phyloP scores from a whole-genome alignment of 2,113 vertebrate genomes.

The Crocuta crocuta region DNA sequence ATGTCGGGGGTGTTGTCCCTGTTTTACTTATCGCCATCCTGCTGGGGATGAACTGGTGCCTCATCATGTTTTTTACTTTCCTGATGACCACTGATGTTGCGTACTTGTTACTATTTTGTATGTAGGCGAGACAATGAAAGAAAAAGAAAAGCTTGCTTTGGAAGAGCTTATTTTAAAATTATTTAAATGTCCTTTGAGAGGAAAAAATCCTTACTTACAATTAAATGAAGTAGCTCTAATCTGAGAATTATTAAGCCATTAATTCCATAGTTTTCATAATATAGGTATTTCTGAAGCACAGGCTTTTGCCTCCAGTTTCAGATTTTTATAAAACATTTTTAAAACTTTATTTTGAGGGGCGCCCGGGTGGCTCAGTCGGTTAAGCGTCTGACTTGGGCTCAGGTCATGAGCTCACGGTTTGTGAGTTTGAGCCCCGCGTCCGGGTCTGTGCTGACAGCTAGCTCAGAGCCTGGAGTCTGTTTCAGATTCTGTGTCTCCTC shows the following conservation, averaged over 20 bases:
- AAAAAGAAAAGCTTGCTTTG: background rate
- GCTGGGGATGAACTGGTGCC: background rate
- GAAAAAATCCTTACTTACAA: background rate
- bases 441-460: too few species aligned
- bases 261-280: background rate
- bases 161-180: background rate
- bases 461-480: too few species aligned
- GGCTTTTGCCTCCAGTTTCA: background rate
- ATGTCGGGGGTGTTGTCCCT: background rate
- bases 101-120: background rate
- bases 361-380: too few species aligned
- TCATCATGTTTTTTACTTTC: background rate
- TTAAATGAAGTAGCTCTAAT: background rate
- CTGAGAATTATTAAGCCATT: slow-evolving; percentile 14
- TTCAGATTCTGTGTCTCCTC: too few species aligned
- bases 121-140: background rate
- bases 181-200: background rate
- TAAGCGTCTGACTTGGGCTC: too few species aligned
- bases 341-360: too few species aligned
- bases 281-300: background rate
- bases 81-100: background rate
- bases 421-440: too few species aligned
- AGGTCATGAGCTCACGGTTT: too few species aligned
- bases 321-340: too few species aligned
- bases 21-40: background rate